Base-by-base conservation (phyloP, 2,888 invertebrate genomes). In the Ophioninae sp. region DNA sequence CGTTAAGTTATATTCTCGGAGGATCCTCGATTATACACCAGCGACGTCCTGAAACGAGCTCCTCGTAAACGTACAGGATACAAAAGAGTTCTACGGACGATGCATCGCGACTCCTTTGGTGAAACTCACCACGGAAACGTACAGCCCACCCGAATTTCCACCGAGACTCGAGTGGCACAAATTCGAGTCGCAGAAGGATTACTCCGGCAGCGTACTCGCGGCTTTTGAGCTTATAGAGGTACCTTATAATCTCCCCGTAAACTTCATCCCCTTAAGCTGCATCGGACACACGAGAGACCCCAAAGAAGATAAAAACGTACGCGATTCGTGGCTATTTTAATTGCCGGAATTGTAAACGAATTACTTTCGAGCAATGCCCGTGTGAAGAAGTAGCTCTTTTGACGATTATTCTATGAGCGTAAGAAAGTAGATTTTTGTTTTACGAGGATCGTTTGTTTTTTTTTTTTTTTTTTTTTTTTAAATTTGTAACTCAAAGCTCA, bases 201-300 rank as follows among this genome's bases (percentile, higher is more conserved):
- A 88, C 44, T 88, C 88, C 68, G 94, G 90, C 21, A 93, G 94
- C 84, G 88, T 94, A 59, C 90, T 94, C 59, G 93, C 93, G 5
- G 93, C 93, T 30, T 93, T 94, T 85, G 94, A 94, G 89, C 91
- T 94, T 44, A 89, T 94, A 78, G 94, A 94, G 91, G 93, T 93
- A 80, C 88, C 84, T 64, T 75, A 23, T 78, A 79, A 73, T 44
- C 67, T 21, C 20, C 39, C 59, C 39, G 70, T 59, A 59, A 72
- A 72, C 37, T 72, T 21, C 41, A 61, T 13, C 41, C 61, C 21
- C 21, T 61, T 37, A 23, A 72, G 61, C 17, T 13, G 21, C 41
- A 37, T 41, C 59, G 20, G 21, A 59, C 20, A n/a, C 59, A 59
- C 59, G 20, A 59, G 21, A 44, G 57, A 70, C 37, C 3, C 13